These are phyloP conservation scores for Nomada flava DNA, from an alignment of 2,888 invertebrate genomes.

Conservation along the genomic window DNA sequence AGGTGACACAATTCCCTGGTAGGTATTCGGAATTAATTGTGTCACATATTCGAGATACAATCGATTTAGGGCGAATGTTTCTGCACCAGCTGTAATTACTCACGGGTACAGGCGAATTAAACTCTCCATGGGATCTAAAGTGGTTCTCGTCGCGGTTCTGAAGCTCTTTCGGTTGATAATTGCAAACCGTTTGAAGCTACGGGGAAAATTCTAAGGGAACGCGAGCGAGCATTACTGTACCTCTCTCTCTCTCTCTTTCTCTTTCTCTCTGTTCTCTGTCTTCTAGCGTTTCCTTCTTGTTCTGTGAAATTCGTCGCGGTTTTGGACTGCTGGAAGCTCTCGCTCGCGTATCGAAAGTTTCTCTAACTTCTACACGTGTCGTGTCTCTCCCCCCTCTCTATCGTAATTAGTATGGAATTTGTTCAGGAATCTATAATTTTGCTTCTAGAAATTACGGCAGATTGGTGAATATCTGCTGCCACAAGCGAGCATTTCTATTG, in stretches of 20 bases:
- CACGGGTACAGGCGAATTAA: slow-evolving; percentile 21
- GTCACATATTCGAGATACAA: neutral
- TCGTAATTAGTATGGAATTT: neutral
- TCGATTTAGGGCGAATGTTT: neutral
- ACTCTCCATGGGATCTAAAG: slow-evolving; percentile 22
- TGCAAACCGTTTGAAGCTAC: slow-evolving; percentile 23
- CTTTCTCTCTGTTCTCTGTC: neutral
- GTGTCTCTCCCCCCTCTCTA: neutral
- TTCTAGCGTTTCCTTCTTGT: slow-evolving; percentile 22
- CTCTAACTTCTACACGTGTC: slow-evolving; percentile 6
- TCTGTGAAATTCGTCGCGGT: slow-evolving; percentile 45
- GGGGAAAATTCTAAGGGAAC: slow-evolving; percentile 20
- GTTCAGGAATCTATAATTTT: slow-evolving; percentile 29
- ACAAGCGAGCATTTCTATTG: no score
- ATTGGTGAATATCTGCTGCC: neutral
- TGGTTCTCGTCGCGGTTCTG: slow-evolving; percentile 26
- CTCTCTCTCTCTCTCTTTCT: neutral
- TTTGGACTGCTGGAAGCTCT: slow-evolving; percentile 28
- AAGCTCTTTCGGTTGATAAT: slow-evolving; percentile 48
- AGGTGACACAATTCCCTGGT: no score
- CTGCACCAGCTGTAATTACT: slow-evolving; percentile 9
- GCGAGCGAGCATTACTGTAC: slow-evolving; percentile 44
- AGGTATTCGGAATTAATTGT: neutral
- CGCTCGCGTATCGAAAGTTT: slow-evolving; percentile 28
- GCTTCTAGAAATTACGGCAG: slow-evolving; percentile 12